phyloP scores from a whole-genome alignment of 2,113 vertebrate species.

The Labeo catla region DNA sequence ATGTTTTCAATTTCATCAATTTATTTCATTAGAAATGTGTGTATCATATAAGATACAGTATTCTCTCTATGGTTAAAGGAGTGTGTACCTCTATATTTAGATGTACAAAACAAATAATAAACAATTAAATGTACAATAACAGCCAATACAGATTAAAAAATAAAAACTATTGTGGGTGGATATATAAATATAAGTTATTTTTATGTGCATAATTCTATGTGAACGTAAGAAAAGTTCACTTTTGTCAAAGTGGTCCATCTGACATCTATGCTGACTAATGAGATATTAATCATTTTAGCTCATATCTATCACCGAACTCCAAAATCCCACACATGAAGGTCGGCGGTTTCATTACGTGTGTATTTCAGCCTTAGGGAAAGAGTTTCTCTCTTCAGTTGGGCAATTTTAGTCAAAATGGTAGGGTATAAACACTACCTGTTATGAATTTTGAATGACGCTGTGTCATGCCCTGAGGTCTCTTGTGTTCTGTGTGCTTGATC shows the following conservation, averaged over 20 bases:
- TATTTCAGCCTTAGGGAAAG: constrained; percentile 6
- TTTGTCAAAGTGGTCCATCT: neutral
- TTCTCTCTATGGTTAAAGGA: neutral
- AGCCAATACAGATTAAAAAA: neutral
- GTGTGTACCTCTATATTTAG: too few species aligned
- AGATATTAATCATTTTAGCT: neutral
- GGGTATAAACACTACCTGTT: constrained; percentile 1
- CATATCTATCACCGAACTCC: neutral
- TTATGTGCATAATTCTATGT: neutral
- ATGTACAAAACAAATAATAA: neutral
- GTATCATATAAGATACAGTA: too few species aligned
- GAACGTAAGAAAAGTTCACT: neutral
- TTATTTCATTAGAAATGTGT: too few species aligned
- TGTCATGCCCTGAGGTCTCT: constrained; percentile 28
- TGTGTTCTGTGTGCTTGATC: constrained; percentile 29
- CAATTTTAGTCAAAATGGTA: constrained; percentile 11
- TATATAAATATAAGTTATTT: neutral
- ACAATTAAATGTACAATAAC: neutral
- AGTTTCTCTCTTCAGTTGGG: neutral
- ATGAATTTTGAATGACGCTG: constrained; percentile 33
- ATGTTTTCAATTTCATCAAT: too few species aligned
- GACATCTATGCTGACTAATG: neutral
- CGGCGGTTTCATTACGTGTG: neutral
- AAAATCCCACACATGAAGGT: neutral
- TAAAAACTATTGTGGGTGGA: too few species aligned